phyloP scores from a whole-genome alignment of 2,113 vertebrate genomes.

The Sorex araneus region DNA sequence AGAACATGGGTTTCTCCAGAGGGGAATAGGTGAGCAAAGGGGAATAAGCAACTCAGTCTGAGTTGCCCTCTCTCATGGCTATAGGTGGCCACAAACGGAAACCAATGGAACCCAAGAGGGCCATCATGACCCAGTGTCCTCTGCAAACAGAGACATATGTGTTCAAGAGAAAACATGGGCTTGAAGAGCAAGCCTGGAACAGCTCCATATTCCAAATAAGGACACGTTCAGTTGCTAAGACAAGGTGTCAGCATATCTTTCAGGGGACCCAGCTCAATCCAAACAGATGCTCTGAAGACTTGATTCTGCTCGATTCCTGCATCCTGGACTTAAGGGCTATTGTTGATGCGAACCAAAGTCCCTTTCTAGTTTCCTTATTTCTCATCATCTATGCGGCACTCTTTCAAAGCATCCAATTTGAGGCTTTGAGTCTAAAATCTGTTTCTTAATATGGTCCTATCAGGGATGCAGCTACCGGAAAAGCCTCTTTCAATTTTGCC shows the following conservation, averaged over 20 bases:
- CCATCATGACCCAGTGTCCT: not conserved
- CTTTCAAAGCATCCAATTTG: not conserved
- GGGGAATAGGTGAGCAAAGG: too few relatives aligned
- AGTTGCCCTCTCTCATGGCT: not conserved
- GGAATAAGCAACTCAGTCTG: too few relatives aligned
- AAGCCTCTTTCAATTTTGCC: not conserved
- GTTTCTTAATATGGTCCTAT: not conserved
- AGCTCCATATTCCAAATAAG: not conserved
- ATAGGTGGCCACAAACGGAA: not conserved
- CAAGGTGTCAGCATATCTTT: not conserved
- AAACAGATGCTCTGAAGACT: not conserved
- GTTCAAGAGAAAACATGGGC: too few relatives aligned
- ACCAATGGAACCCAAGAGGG: not conserved
- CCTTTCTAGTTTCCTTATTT: not conserved
- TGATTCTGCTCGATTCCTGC: not conserved
- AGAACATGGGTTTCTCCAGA: too few relatives aligned
- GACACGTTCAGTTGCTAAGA: not conserved
- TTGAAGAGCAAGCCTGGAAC: too few relatives aligned
- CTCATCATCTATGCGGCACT: not conserved
- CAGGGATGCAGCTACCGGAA: not conserved
- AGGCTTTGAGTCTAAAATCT: not conserved
- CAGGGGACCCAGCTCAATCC: not conserved
- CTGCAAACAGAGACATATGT: not conserved
- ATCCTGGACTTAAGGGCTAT: not conserved
- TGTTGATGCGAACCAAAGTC: not conserved